phyloP scores from a whole-genome alignment of 2,797 vertebrate genomes.

The Melanotaenia nigrans region DNA sequence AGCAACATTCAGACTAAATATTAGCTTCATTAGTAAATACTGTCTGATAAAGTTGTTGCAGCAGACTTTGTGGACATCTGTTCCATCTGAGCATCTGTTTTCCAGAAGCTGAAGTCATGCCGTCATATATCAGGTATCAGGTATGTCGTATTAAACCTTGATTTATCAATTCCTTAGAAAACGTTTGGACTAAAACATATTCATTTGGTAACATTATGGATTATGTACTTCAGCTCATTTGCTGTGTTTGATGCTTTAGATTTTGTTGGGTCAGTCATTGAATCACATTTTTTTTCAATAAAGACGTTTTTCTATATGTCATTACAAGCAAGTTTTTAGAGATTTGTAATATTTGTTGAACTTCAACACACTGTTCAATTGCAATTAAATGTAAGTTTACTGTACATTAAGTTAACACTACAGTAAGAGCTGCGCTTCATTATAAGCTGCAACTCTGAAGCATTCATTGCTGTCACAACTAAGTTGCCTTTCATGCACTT shows the following conservation, averaged over 20 bases:
- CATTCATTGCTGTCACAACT: conserved; percentile 11
- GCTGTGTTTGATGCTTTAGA: too few species aligned
- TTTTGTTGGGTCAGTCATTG: too few species aligned
- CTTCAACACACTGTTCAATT: background rate
- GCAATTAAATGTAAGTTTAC: background rate
- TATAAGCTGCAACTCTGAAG: background rate
- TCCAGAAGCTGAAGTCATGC: background rate
- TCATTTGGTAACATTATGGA: too few species aligned
- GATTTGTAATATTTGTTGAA: background rate
- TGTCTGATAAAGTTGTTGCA: background rate
- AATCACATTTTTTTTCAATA: too few species aligned
- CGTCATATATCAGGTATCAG: background rate
- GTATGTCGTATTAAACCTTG: background rate
- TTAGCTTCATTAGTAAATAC: background rate
- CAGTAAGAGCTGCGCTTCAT: background rate
- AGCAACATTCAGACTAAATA: background rate
- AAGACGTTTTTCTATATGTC: too few species aligned
- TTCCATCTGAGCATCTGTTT: background rate
- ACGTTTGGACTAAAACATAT: too few species aligned
- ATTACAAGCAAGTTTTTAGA: background rate
- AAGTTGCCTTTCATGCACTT: conserved; percentile 1
- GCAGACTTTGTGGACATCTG: background rate
- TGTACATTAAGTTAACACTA: background rate
- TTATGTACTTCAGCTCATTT: too few species aligned
- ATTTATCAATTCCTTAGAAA: background rate